Base-by-base conservation (phyloP, 2,113 vertebrate genomes). In the Scortum barcoo region DNA sequence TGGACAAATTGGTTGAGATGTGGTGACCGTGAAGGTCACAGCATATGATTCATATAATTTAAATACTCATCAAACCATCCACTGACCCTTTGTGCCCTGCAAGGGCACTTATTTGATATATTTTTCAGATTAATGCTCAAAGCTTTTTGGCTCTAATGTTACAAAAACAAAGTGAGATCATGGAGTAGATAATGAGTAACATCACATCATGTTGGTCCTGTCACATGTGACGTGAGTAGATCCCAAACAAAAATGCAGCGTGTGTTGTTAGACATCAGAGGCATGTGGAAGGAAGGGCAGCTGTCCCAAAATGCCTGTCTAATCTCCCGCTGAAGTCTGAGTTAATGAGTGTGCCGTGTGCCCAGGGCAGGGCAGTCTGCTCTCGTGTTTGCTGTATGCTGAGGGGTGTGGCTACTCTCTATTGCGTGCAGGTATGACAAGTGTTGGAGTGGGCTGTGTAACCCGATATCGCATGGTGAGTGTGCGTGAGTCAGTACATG, bases 391-490 rank as follows among this genome's bases (percentile, higher is more conserved):
- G 90, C 84, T 76, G 68, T 60, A 24, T 67, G 60, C 7, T 58
- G 76, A 81, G 86, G 76, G 90, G 87, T 76, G 90, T 90, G 90
- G 87, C 83, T 76, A 56, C 87, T 89, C 87, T 57, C 80, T 60
- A 51, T 92, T 86, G 91, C 89, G 78, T 95, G 93, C 92, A 94
- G 94, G 93, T 95, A 93, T 95, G 93, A 93, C 91, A 84, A 89
- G 87, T 90, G 91, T 85, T 81, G 38, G 70, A 79, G 79, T 65
- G 85, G 80, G 82, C 85, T 36, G 76, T 84, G 93, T 89, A 91
- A 94, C 83, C 22, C 6, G 84, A 94, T 92, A 89, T 58, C 44
- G 65, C 75, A 87, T 93, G 92, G 90, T 93, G 81, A 68, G 83
- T 54, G 76, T 79, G 75, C 78, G 76, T 80, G 60, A 75, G 75